A percentile compares a stretch with the other conserved stretches of the same genome.
phyloP scores from a whole-genome alignment of 2,113 vertebrate genomes.

The Capreolus pygargus region DNA sequence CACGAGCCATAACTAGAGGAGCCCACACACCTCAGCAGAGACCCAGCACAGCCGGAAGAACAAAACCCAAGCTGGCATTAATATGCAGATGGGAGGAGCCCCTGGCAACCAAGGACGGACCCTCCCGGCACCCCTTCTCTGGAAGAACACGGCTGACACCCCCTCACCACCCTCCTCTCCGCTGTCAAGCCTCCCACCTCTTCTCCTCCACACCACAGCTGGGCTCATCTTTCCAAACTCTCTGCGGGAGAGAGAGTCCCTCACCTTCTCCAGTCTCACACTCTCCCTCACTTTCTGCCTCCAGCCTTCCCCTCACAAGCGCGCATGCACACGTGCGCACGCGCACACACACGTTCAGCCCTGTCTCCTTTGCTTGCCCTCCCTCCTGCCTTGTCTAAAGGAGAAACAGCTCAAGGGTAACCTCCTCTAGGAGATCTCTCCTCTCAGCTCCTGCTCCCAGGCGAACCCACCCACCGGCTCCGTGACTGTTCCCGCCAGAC shows the following conservation, averaged over 20 bases:
- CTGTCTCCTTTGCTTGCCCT: background rate
- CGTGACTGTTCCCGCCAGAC: background rate
- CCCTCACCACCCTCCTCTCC: background rate
- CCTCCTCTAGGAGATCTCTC: background rate
- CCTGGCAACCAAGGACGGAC: fast-evolving
- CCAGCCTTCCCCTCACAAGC: too few relatives aligned
- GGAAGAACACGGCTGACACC: background rate
- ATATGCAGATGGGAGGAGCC: fast-evolving
- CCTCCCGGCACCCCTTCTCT: fast-evolving
- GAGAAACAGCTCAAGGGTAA: background rate
- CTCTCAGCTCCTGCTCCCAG: background rate
- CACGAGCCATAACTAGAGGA: background rate
- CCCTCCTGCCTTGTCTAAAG: background rate
- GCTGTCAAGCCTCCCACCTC: background rate
- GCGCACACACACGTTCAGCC: background rate
- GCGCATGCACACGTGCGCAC: too few relatives aligned
- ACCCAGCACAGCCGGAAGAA: fast-evolving
- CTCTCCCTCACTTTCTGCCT: background rate
- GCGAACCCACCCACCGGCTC: background rate
- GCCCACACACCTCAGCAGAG: background rate
- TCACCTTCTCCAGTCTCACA: background rate
- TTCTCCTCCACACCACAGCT: background rate
- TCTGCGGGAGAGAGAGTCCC: background rate
- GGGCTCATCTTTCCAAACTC: background rate
- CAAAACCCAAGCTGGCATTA: background rate